Conservation (phyloP, 2,888 invertebrate species). For the Seira musarum region DNA sequence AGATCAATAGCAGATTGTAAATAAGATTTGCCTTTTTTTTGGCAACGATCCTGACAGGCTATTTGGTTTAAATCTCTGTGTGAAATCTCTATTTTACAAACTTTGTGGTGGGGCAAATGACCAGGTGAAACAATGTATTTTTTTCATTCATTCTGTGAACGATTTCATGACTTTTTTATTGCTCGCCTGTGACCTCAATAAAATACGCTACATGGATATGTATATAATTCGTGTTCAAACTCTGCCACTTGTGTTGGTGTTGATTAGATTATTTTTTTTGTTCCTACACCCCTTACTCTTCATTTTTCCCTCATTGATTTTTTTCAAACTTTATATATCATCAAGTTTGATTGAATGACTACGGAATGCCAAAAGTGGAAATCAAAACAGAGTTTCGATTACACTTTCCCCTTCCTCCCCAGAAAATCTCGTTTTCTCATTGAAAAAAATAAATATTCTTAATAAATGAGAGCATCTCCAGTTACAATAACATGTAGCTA, state of each 20-base stretch:
- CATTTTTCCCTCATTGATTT: no score
- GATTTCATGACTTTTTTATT: neutral
- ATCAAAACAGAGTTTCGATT: slow-evolving; percentile 11
- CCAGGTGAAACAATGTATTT: slow-evolving; percentile 1
- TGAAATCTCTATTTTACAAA: neutral
- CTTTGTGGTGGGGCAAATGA: slow-evolving; percentile 13
- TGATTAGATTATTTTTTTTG: neutral
- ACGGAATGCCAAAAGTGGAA: neutral
- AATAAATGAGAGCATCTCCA: neutral
- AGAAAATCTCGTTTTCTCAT: slow-evolving; percentile 4
- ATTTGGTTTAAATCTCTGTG: slow-evolving; percentile 13
- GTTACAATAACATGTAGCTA: slow-evolving; percentile 11
- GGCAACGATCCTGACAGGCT: slow-evolving; percentile 10
- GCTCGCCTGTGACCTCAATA: slow-evolving; percentile 17
- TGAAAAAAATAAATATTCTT: slow-evolving; percentile 8
- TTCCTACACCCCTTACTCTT: neutral
- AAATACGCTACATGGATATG: no score
- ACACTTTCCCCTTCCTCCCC: neutral
- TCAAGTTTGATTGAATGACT: slow-evolving; percentile 7
- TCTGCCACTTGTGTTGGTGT: neutral
- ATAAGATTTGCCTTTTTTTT: neutral
- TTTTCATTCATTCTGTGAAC: slow-evolving; percentile 7
- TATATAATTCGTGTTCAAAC: neutral
- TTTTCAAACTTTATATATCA: neutral
- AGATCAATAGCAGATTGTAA: slow-evolving; percentile 18